These are phyloP conservation scores for Crioceris asparagi DNA, from an alignment of 2,888 invertebrate genomes.

Conservation along the genomic window DNA sequence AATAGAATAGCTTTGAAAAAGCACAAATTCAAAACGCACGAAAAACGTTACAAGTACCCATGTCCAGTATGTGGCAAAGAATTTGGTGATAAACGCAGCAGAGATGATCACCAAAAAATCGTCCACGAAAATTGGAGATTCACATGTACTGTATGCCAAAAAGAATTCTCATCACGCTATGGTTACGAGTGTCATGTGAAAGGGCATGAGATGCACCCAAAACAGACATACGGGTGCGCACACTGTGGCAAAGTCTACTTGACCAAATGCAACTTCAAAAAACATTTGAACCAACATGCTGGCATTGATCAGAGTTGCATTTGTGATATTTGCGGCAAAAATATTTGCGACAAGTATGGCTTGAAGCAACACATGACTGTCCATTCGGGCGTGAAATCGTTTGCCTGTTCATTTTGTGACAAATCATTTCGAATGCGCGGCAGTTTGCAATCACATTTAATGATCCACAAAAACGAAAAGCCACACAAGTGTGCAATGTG, in stretches of 20 bases:
- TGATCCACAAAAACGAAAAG: constrained; percentile 39
- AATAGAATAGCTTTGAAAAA: constrained; percentile 6
- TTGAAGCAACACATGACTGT: constrained; percentile 36
- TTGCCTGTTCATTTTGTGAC: constrained; percentile 22
- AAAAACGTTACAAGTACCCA: constrained; percentile 6
- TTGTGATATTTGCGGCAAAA: constrained; percentile 38
- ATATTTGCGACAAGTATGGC: constrained; percentile 28
- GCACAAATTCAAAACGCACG: constrained; percentile 18
- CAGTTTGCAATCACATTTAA: constrained; percentile 20
- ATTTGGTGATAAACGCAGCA: constrained; percentile 29
- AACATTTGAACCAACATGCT: constrained; percentile 18
- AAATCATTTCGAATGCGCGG: constrained; percentile 7
- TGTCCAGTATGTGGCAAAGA: constrained; percentile 13
- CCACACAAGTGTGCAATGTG: constrained; percentile 28
- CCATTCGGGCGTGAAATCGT: constrained; percentile 8
- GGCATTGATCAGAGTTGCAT: constrained; percentile 13
- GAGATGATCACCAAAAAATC: constrained; percentile 28
- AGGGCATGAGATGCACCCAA: not conserved
- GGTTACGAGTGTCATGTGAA: constrained; percentile 20
- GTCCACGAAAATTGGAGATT: constrained; percentile 31
- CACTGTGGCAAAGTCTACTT: not conserved
- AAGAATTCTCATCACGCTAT: constrained; percentile 31
- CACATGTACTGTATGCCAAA: constrained; percentile 30
- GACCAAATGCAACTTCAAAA: constrained; percentile 8
- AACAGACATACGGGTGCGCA: not conserved